These are phyloP conservation scores for Cardinalis cardinalis DNA, from an alignment of 2,113 vertebrate genomes.

Conservation along the genomic window DNA sequence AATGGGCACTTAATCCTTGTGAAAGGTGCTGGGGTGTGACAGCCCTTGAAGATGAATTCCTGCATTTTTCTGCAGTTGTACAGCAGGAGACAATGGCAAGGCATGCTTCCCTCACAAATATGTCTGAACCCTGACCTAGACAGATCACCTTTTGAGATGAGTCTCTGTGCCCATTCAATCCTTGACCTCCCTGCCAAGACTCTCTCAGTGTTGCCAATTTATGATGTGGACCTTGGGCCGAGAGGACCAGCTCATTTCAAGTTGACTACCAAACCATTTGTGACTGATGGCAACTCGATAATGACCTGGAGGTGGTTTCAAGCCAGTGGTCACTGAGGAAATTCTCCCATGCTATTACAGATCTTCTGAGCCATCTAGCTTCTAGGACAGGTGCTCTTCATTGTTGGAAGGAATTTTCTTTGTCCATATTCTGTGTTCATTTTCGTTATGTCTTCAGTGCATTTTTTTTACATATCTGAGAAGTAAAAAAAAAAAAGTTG, in stretches of 20 bases:
- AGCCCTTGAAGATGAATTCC: conserved; percentile 43
- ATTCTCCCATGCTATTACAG: background rate
- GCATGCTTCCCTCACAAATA: background rate
- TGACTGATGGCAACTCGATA: conserved; percentile 35
- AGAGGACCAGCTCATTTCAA: conserved; percentile 20
- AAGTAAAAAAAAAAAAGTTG: background rate
- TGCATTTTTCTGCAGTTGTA: conserved; percentile 34
- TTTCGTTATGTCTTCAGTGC: background rate
- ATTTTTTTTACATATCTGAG: background rate
- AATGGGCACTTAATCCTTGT: conserved; percentile 59
- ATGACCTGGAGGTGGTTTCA: conserved; percentile 50
- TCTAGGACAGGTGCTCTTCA: background rate
- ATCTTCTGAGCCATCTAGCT: background rate
- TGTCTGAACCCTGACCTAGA: conserved; percentile 51
- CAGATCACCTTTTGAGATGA: conserved; percentile 42
- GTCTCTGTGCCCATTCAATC: conserved; percentile 34
- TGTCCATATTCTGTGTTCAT: background rate
- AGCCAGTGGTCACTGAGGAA: conserved; percentile 13
- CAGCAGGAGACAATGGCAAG: background rate
- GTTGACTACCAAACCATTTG: background rate
- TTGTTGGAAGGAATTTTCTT: background rate
- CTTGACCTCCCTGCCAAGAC: conserved; percentile 39
- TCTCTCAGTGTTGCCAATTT: conserved; percentile 43
- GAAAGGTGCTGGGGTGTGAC: conserved; percentile 33
- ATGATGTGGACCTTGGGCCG: conserved; percentile 12